phyloP scores from a whole-genome alignment of 2,113 vertebrate species.

The Callorhinus ursinus region DNA sequence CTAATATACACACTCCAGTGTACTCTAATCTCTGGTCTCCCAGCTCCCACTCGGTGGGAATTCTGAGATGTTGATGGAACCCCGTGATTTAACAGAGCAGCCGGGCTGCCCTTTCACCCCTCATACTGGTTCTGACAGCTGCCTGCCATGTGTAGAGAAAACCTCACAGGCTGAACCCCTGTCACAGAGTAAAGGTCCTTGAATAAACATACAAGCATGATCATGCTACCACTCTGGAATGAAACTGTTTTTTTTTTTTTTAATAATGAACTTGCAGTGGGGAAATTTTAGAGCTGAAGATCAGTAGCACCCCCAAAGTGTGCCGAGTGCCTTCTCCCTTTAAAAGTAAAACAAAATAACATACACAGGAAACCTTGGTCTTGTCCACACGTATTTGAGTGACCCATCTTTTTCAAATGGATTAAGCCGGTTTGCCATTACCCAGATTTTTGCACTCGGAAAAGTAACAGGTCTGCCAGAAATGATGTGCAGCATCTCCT shows the following conservation, averaged over 20 bases:
- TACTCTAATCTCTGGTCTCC: slow-evolving; percentile 86
- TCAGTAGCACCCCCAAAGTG: neutral
- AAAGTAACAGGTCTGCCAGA: slow-evolving; percentile 45
- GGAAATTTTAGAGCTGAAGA: slow-evolving; percentile 61
- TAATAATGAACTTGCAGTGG: slow-evolving; percentile 69
- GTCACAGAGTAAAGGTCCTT: slow-evolving; percentile 83
- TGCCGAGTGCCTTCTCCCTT: slow-evolving; percentile 52
- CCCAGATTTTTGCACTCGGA: slow-evolving; percentile 65
- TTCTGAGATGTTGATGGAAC: slow-evolving; percentile 90
- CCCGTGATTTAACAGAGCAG: slow-evolving; percentile 88
- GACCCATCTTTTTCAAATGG: slow-evolving; percentile 65
- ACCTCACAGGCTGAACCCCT: slow-evolving; percentile 87
- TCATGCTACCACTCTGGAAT: slow-evolving; percentile 83
- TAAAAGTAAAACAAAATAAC: slow-evolving; percentile 72
- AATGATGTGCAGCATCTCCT: neutral
- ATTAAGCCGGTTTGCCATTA: slow-evolving; percentile 64
- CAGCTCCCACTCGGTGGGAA: slow-evolving; percentile 88
- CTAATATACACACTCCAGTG: slow-evolving; percentile 85
- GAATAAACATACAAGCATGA: slow-evolving; percentile 85
- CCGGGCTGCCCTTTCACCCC: slow-evolving; percentile 85
- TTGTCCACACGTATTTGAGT: slow-evolving; percentile 59
- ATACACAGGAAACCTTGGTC: slow-evolving; percentile 52
- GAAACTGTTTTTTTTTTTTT: slow-evolving; percentile 46
- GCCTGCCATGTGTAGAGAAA: slow-evolving; percentile 90
- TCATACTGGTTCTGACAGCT: slow-evolving; percentile 89